Evolutionary conservation across 1,140 invertebrate species (phyloP), one percentile per base, ranked within the genome.

Genomic region (Drosophila sp.): DNA sequence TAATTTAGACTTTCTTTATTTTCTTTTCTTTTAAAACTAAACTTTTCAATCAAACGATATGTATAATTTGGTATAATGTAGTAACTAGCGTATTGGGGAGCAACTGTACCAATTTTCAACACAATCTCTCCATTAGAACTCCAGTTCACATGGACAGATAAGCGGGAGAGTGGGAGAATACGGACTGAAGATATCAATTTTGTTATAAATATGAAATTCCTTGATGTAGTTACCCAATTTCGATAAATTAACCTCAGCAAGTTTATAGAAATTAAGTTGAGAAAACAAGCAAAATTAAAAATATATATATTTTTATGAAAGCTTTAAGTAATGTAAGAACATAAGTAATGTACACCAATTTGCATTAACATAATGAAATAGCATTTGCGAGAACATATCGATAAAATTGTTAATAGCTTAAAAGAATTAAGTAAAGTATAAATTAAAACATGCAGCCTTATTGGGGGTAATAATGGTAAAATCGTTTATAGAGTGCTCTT

Each of bases 381-480:
- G 51, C 43, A 50, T 11, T 56, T 62, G 63, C 21, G 48, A 54
- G 41, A 72, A 71, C 48, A 21, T 58, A 45, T 54, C 61, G 51
- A 65, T 65, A 27, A 56, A 36, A 25, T 21, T 36, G 57, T 48
- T 46, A 34, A 50, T 45, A 27, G 5, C 21, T 21, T 21, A 38
- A 54, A 54, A 4, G 34, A 41, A 16, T 27, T 9, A 65, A 38
- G 7, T 9, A 45, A 38, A 58, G 8, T 29, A 34, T 25, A 45
- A 73, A 66, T 72, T 57, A 79, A 79, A 78, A 69, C 83, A 86
- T 89, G 69, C 64, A 72, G 70, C 56, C 62, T 78, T 78, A 18
- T 38, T 48, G 6, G 36, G 43, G 38, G 45, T 21, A n/a, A n/a
- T n/a, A n/a, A n/a, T n/a, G 50, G 50, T 38, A 59, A 21, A 8